phyloP scores from a whole-genome alignment of 2,113 vertebrate species.

The Rattus rattus region DNA sequence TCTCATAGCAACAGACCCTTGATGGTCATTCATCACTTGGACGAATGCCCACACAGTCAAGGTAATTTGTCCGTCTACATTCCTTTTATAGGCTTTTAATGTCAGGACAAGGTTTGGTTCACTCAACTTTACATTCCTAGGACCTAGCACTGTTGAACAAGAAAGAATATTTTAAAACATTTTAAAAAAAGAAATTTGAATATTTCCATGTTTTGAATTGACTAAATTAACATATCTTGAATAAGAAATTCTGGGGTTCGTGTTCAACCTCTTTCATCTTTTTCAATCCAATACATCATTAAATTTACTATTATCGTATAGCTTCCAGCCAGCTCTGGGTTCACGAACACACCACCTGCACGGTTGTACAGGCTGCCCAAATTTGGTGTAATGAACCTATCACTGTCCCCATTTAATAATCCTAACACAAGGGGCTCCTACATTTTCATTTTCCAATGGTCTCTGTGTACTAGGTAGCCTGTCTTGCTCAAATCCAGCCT shows the following conservation, averaged over 20 bases:
- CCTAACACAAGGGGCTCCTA: background rate
- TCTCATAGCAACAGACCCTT: conserved; percentile 93
- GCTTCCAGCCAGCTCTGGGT: background rate
- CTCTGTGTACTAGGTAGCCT: background rate
- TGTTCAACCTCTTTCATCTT: background rate
- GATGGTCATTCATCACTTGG: conserved; percentile 95
- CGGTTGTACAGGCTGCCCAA: background rate
- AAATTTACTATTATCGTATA: background rate
- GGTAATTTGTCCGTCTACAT: conserved; percentile 83
- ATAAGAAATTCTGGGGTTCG: background rate
- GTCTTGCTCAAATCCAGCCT: background rate
- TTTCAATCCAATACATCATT: background rate
- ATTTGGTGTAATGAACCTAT: background rate
- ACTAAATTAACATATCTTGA: background rate
- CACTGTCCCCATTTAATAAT: background rate
- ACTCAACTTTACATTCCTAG: background rate
- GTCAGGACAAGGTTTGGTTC: background rate
- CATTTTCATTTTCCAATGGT: background rate
- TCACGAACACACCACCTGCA: rapidly evolving
- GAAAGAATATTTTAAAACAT: background rate
- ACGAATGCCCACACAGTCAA: conserved; percentile 95
- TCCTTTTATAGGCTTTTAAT: conserved; percentile 5
- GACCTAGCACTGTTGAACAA: background rate
- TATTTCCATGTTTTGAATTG: background rate
- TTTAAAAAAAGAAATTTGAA: background rate